A percentile compares a stretch with the other conserved stretches of the same genome.
Conservation (phyloP, 2,888 invertebrate species). For the Phorcus lineatus region DNA sequence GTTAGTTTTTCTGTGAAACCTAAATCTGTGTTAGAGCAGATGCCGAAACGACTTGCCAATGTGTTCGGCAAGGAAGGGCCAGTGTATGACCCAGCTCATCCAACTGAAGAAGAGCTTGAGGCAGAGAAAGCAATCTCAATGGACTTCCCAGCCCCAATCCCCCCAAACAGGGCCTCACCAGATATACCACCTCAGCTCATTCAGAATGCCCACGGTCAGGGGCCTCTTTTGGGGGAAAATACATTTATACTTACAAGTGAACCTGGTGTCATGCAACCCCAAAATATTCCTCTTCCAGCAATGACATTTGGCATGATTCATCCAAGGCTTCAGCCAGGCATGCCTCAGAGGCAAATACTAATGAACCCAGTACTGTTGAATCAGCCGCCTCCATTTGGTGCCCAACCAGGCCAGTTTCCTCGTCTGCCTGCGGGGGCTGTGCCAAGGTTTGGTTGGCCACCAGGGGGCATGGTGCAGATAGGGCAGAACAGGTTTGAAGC, state of each 20-base stretch:
- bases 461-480: constrained; percentile 33
- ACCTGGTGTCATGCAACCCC: constrained; percentile 23
- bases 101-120: constrained; percentile 40
- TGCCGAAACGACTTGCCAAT: constrained; percentile 30
- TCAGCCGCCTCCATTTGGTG: constrained; percentile 43
- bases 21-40: constrained; percentile 37
- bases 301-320: constrained; percentile 35
- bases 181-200: constrained; percentile 34
- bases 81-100: constrained; percentile 45
- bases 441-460: constrained; percentile 32
- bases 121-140: background rate
- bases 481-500: constrained; percentile 38
- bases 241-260: constrained; percentile 13
- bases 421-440: constrained; percentile 25
- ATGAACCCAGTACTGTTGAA: constrained; percentile 55
- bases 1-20: constrained; percentile 23
- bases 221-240: constrained; percentile 6
- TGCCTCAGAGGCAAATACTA: constrained; percentile 52
- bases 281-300: constrained; percentile 24
- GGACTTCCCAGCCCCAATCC: background rate
- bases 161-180: constrained; percentile 27
- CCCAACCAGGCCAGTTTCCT: constrained; percentile 10
- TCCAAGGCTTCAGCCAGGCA: constrained; percentile 45
- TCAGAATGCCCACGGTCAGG: constrained; percentile 6
- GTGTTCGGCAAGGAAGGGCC: constrained; percentile 21